phyloP scores from a whole-genome alignment of 2,888 invertebrate species.

The Eulithis testata region DNA sequence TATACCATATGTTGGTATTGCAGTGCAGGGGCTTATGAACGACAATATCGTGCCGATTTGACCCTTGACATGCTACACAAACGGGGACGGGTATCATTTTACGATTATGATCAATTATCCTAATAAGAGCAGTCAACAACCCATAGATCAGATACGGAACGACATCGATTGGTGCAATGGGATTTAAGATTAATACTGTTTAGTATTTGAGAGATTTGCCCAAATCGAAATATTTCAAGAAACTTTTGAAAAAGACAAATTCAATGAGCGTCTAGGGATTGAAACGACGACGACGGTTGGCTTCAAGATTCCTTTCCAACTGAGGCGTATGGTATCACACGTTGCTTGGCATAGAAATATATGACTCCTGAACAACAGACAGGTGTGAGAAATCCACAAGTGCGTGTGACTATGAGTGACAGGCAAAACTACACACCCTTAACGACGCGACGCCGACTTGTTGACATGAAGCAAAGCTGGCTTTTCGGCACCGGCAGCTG shows the following conservation, averaged over 20 bases:
- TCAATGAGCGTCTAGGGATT: too few relatives aligned
- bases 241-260: too few relatives aligned
- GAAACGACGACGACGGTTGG: too few relatives aligned
- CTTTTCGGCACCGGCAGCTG: neutral
- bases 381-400: conserved; percentile 65
- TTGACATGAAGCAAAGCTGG: conserved; percentile 41
- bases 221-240: too few relatives aligned
- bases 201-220: too few relatives aligned
- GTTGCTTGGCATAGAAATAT: neutral
- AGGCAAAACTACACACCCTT: conserved; percentile 48
- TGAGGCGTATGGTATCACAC: neutral
- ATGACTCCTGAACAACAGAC: conserved; percentile 39
- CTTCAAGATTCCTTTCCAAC: too few relatives aligned
- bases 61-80: conserved; percentile 24
- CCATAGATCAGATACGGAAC: neutral
- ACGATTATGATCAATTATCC: conserved; percentile 31
- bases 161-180: neutral
- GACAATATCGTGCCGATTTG: conserved; percentile 27
- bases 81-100: conserved; percentile 16
- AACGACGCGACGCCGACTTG: conserved; percentile 48
- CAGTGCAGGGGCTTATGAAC: conserved; percentile 34
- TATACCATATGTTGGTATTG: conserved; percentile 63
- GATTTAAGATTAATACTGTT: too few relatives aligned
- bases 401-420: conserved; percentile 62
- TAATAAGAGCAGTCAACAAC: conserved; percentile 14